Conservation (phyloP, 2,113 vertebrate genomes). For the Ictalurus furcatus region DNA sequence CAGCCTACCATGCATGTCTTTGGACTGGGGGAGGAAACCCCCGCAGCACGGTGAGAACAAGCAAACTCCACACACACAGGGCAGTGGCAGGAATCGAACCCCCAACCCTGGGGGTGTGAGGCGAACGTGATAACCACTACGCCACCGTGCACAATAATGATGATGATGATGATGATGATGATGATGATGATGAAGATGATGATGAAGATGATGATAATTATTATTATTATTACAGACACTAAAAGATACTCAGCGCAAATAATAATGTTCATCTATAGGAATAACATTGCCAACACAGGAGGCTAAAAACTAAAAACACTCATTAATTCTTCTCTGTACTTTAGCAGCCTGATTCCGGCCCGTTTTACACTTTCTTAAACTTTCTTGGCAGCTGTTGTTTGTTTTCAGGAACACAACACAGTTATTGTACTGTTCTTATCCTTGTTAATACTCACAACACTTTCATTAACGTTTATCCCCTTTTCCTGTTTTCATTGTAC, state of each 20-base stretch:
- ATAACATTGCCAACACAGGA: neutral
- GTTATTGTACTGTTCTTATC: neutral
- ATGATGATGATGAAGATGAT: too few species aligned
- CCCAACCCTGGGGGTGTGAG: too few species aligned
- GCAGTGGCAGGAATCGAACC: too few species aligned
- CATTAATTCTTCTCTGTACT: neutral
- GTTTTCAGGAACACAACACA: conserved; percentile 21
- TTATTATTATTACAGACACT: neutral
- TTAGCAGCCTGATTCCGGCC: neutral
- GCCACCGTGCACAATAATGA: too few species aligned
- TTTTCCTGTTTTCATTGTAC: neutral
- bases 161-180: too few species aligned
- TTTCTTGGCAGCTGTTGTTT: neutral
- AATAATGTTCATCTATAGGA: neutral
- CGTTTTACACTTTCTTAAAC: neutral
- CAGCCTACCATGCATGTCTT: too few species aligned
- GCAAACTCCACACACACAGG: too few species aligned
- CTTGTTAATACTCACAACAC: conserved; percentile 19
- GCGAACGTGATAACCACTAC: too few species aligned
- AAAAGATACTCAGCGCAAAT: neutral
- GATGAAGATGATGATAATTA: too few species aligned
- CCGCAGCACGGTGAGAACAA: too few species aligned
- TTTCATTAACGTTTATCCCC: neutral
- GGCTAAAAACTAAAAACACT: neutral
- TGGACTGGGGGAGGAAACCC: too few species aligned